Conservation (phyloP, 2,888 invertebrate species). For the Mechanitis mazaeus region DNA sequence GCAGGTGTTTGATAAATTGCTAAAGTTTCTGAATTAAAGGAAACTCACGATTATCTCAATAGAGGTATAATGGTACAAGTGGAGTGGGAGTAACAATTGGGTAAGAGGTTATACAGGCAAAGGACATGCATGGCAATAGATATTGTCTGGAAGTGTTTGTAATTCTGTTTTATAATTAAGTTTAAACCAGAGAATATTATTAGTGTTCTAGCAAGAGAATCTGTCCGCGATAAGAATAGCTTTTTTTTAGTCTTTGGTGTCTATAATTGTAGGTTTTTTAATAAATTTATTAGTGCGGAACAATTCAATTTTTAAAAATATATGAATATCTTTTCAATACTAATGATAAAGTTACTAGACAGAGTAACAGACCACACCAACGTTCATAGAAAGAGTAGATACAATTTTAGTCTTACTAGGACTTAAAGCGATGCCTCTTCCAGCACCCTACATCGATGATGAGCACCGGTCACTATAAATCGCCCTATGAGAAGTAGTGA, state of each 20-base stretch:
- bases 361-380: too few species aligned
- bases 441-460: conserved; percentile 37
- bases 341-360: too few species aligned
- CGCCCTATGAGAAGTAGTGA: conserved; percentile 75
- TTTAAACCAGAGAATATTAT: too few species aligned
- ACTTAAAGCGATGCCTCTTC: conserved; percentile 21
- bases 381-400: too few species aligned
- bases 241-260: too few species aligned
- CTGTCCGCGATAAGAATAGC: too few species aligned
- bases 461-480: conserved; percentile 66
- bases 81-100: conserved; percentile 62
- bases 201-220: too few species aligned
- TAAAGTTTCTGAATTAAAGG: conserved; percentile 14
- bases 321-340: too few species aligned
- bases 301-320: too few species aligned
- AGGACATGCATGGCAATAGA: conserved; percentile 46
- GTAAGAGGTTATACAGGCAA: conserved; percentile 43
- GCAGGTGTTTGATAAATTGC: background rate
- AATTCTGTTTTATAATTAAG: too few species aligned
- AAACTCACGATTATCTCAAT: conserved; percentile 32
- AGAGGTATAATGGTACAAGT: conserved; percentile 67
- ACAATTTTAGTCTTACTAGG: background rate
- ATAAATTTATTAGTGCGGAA: too few species aligned
- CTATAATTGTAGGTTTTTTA: too few species aligned
- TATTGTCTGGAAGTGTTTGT: conserved; percentile 38